Evolutionary conservation across 2,888 invertebrate species (phyloP), one percentile per base, ranked within the genome.

Genomic region (Baccha elongata): DNA sequence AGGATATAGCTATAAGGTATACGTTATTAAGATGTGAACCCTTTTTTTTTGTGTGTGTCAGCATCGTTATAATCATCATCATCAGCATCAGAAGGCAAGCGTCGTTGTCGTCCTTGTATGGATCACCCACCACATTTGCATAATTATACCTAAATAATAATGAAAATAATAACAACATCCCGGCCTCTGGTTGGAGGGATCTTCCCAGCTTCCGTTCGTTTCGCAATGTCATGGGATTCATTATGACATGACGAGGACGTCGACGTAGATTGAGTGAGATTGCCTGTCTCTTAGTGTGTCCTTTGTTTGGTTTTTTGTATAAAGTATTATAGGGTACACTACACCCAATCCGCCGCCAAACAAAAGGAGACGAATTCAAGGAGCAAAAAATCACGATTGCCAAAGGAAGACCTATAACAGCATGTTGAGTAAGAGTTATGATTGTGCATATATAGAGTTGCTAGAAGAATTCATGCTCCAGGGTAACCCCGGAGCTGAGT

Each of bases 51-150:
- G 19, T 19, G 32, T 7, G 19, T 7, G 37, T 46, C 46, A 13
- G 44, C 65, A 42, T 71, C 62, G 2, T 65, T 40, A 35, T 44
- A 23, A 32, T 50, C 60, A 37, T 78, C 62, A 11, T 17, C 52
- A 32, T 46, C 52, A 50, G n/a, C n/a, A n/a, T n/a, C n/a, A 52
- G 48, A 21, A n/a, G 15, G 13, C 15, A 19, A 50, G 26, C 29
- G 29, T 64, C 50, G 50, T 78, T 35, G 13, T 68, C 37, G 52
- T 75, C 55, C 58, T 58, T 58, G 40, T 42, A 75, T 55, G 81
- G 81, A 78, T 83, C 83, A 83, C 83, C 83, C 83, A 83, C 83
- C 78, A 83, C 76, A 83, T 83, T 83, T 83, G 78, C 78, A 83
- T 83, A 83, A 83, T 83, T 83, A 83, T 83, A n/a, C n/a, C n/a